Conservation (phyloP, 2,113 vertebrate species). For the Nansenia antarctica region DNA sequence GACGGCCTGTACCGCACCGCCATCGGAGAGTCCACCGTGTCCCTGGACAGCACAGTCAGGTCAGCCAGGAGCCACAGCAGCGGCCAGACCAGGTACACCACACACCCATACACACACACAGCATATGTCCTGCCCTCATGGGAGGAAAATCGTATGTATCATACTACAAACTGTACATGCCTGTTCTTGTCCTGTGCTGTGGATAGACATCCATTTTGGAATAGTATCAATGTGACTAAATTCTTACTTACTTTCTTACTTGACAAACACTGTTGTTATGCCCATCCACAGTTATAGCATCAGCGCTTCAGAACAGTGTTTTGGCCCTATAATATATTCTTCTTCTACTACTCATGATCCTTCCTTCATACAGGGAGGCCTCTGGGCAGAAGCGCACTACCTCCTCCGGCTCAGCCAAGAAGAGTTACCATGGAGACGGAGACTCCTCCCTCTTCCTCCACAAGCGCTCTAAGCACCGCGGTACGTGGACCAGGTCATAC, state of each 20-base stretch:
- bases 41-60: conserved; percentile 83
- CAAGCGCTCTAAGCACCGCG: conserved; percentile 69
- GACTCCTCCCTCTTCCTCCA: conserved; percentile 73
- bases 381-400: conserved; percentile 76
- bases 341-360: conserved; percentile 2
- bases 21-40: conserved; percentile 86
- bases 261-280: too few species aligned
- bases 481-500: conserved; percentile 55
- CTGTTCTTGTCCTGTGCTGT: too few species aligned
- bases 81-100: conserved; percentile 82
- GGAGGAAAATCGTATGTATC: too few species aligned
- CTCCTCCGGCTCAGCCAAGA: conserved; percentile 73
- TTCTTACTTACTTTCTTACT: too few species aligned
- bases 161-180: too few species aligned
- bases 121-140: too few species aligned
- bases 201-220: too few species aligned
- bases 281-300: too few species aligned
- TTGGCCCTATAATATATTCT: too few species aligned
- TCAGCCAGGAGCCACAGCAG: conserved; percentile 76
- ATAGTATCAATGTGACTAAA: too few species aligned
- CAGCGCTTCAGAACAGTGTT: too few species aligned
- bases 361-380: conserved; percentile 26
- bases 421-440: conserved; percentile 56
- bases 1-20: conserved; percentile 81
- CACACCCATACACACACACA: too few species aligned